Evolutionary conservation across 1,140 invertebrate genomes (phyloP), one percentile per base, ranked within the genome.

Genomic region (Heliconius hewitsoni): DNA sequence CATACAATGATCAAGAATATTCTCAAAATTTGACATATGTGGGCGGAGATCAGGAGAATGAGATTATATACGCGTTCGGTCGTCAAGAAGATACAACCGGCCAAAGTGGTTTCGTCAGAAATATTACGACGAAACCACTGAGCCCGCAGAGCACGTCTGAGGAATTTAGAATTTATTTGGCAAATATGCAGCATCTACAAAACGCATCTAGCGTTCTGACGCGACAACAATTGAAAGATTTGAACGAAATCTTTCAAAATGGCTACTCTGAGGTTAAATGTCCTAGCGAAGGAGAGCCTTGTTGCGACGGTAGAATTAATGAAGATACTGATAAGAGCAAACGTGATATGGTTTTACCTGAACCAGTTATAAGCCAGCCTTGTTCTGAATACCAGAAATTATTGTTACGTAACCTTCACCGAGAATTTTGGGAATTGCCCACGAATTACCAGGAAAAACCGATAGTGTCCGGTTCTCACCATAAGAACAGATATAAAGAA

Each of bases 351-450:
- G 86, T 88, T n/a, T 87, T 95, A 46, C 94, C 94, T 8, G 94
- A 95, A 11, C 87, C 87, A 0, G 88, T 86, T 0, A 30, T 83
- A 1, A 85, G 90, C 0, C 91, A 90, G 76, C 91, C 92, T 1
- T 93, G 92, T 75, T 91, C 90, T 1, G 93, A 95, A 78, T 95
- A 95, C 80, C 95, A 97, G 84, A 96, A 97, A 80, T 95, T 95
- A 70, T 96, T 98, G 82, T 95, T 98, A 73, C 95, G 96, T 37
- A 97, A 96, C 86, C 89, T 99, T 27, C 98, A 98, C 88, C 96
- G 97, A 85, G 98, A 99, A 89, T 98, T 99, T 91, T 98, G 98
- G 98, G 98, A 98, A 91, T 97, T 99, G 82, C 98, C 98, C 0
- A 96, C 97, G 42, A 99, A 99, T 92, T 96, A 98, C 83, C 97